Conservation (phyloP, 2,113 vertebrate species). For the Hystrix cristata region DNA sequence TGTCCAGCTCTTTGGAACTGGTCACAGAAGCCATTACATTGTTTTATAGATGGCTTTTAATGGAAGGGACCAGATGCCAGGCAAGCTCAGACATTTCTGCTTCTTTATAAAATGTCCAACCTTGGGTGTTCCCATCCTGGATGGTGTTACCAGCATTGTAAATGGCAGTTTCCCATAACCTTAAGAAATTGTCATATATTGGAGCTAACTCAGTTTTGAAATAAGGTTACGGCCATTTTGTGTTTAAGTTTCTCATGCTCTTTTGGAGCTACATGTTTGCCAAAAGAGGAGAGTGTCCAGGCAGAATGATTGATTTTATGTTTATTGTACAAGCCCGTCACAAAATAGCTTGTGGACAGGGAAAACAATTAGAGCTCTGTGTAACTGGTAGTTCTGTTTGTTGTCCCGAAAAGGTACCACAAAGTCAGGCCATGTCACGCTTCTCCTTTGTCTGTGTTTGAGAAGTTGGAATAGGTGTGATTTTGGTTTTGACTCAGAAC, state of each 20-base stretch:
- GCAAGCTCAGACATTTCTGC: not conserved
- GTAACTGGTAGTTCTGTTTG: not conserved
- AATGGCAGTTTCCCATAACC: not conserved
- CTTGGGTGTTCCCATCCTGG: not conserved
- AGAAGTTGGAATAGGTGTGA: not conserved
- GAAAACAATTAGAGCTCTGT: not conserved
- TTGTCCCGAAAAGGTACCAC: not conserved
- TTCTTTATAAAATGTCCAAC: not conserved
- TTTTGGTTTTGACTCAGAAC: not conserved
- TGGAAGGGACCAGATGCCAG: not conserved
- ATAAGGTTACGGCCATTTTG: not conserved
- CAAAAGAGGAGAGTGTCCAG: not conserved
- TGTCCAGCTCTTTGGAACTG: not conserved
- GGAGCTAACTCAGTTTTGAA: not conserved
- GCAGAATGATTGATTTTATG: conserved; percentile 20
- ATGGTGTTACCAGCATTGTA: not conserved
- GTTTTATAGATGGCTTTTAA: not conserved
- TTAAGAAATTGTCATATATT: not conserved
- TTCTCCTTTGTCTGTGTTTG: not conserved
- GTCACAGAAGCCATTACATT: not conserved
- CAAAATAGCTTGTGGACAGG: not conserved
- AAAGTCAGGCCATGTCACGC: not conserved
- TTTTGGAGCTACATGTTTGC: not conserved
- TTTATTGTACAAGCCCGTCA: not conserved
- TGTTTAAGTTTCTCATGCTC: not conserved